Evolutionary conservation across 2,797 vertebrate genomes (phyloP), one percentile per base, ranked within the genome.

Genomic region (Sebastes aleutianus): DNA sequence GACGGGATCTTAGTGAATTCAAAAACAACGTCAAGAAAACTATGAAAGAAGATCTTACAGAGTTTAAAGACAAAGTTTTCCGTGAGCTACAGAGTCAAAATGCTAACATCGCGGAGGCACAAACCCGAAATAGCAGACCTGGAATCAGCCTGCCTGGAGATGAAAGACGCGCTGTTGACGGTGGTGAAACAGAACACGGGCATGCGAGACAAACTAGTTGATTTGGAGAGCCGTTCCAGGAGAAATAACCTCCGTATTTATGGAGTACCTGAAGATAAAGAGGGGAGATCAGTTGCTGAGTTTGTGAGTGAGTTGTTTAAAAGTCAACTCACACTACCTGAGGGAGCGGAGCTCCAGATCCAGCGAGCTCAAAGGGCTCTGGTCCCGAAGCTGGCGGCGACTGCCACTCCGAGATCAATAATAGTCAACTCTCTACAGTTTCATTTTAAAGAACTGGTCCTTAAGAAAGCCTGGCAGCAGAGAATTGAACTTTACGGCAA

Each of bases 281-380:
- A 50, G 5, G 39, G 67, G 1, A 50, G 13, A 8, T 78, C 54
- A 11, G 57, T 78, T 8, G n/a, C 2, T 2, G 32, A 71, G 6
- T 85, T 82, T 74, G 43, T 87, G 1, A 34, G 16, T 1, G 64
- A 80, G n/a, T 16, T 81, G 36, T 14, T 82, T 2, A 62, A 31
- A 39, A 63, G 9, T 0, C 64, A 74, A 6, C 31, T 88, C 2
- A 4, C 39, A 3, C 26, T 54, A 65, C 43, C 3, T 61, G 71
- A 82, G 3, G 54, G 76, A 22, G 22, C 5, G 1, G 34, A 82
- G 4, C 67, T 76, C 27, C 76, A 59, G 8, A 69, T 87, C 5
- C 76, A 87, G 18, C 14, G 50, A 1, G 67, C 58, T 0, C 82
- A 82, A 18, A 69, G 65, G 63, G 76, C 73, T 6, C 6, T 80